Evolutionary conservation across 2,113 vertebrate genomes (phyloP).

Genomic region (Origma solitaria): DNA sequence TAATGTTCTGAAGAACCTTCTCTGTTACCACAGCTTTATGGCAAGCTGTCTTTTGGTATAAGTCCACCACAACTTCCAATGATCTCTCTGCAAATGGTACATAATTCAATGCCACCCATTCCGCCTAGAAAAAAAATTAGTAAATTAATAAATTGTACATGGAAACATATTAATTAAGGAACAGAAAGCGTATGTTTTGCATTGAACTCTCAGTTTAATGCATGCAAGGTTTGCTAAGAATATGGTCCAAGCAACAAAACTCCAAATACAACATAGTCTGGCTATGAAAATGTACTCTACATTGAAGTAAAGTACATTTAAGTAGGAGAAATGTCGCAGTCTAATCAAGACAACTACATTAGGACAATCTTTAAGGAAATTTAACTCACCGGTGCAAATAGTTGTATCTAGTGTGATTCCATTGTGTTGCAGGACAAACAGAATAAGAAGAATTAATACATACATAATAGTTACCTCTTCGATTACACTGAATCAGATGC

Average conservation of each 20-base stretch:
- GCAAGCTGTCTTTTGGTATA: slow-evolving; percentile 98
- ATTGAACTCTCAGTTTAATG: slow-evolving; percentile 31
- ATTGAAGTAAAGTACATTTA: slow-evolving; percentile 57
- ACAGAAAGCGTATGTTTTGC: slow-evolving; percentile 41
- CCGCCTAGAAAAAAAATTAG: slow-evolving; percentile 80
- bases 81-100: slow-evolving; percentile 98
- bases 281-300: slow-evolving; percentile 39
- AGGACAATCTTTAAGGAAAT: slow-evolving; percentile 79
- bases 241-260: slow-evolving; percentile 55
- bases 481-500: slow-evolving; percentile 68
- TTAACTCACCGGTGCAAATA: slow-evolving; percentile 99
- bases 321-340: slow-evolving; percentile 37
- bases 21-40: slow-evolving; percentile 98
- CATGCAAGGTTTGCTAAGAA: slow-evolving; percentile 71
- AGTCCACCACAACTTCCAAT: slow-evolving; percentile 93
- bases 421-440: slow-evolving; percentile 89
- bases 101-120: slow-evolving; percentile 99
- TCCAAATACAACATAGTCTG: slow-evolving; percentile 5
- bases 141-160: background rate
- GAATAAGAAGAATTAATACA: slow-evolving; percentile 90
- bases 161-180: background rate
- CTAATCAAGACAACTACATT: slow-evolving; percentile 67
- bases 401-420: slow-evolving; percentile 99
- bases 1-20: slow-evolving; percentile 92
- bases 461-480: slow-evolving; percentile 64